Evolutionary conservation across 2,113 vertebrate genomes (phyloP).

Genomic region (Hemiscyllium ocellatum): DNA sequence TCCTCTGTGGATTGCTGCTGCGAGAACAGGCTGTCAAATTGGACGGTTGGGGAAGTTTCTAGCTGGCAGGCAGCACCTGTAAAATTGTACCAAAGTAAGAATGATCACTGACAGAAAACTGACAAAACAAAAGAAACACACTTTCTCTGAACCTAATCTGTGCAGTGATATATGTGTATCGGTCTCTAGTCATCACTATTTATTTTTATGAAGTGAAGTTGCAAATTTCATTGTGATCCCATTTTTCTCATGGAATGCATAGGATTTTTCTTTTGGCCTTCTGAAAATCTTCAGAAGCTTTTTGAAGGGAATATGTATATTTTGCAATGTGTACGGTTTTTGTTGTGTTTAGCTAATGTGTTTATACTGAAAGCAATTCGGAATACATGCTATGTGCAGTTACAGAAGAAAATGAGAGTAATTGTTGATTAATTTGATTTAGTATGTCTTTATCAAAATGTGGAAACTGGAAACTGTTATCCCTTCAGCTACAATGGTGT

Average conservation of each 20-base stretch:
- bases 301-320: slow-evolving; percentile 24
- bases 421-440: slow-evolving; percentile 23
- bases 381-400: not conserved
- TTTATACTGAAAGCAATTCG: slow-evolving; percentile 1
- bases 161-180: not conserved
- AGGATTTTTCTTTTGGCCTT: not conserved
- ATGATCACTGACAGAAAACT: not conserved
- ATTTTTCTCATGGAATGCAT: not conserved
- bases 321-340: slow-evolving; percentile 2
- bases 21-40: not conserved
- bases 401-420: not conserved
- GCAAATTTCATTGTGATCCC: slow-evolving; percentile 9
- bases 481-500: not conserved
- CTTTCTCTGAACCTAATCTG: not conserved
- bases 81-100: not conserved
- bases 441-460: not conserved
- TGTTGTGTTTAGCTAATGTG: not conserved
- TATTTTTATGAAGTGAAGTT: slow-evolving; percentile 32
- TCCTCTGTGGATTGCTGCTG: not conserved
- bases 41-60: not conserved
- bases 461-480: not conserved
- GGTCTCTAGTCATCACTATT: slow-evolving; percentile 8
- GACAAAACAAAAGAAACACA: not conserved
- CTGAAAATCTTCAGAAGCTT: slow-evolving; percentile 1
- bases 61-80: not conserved